Conservation (phyloP, 1,140 invertebrate genomes). For the Caenorhabditis briggsae region DNA sequence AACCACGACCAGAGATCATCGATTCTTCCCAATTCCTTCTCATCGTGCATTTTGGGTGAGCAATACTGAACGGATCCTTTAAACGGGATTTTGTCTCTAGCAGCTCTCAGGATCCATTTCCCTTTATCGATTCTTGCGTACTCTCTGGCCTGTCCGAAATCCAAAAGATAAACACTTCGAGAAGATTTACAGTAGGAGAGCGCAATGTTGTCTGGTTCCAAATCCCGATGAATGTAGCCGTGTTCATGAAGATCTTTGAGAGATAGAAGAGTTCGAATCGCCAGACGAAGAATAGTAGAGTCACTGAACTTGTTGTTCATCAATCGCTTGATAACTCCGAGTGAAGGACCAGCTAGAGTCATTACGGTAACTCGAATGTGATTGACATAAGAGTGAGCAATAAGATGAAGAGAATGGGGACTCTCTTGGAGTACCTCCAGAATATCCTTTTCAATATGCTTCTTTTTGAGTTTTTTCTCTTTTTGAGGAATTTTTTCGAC, state of each 20-base stretch:
- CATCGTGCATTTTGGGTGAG: slow-evolving; percentile 17
- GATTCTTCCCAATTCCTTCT: not conserved
- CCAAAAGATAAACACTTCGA: not conserved
- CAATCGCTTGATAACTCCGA: not conserved
- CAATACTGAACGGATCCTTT: slow-evolving; percentile 5
- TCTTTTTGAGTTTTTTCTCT: not conserved
- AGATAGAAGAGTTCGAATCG: slow-evolving; percentile 14
- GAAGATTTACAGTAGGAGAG: not conserved
- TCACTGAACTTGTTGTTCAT: slow-evolving; percentile 40
- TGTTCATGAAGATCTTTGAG: slow-evolving; percentile 29
- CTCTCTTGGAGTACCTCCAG: not conserved
- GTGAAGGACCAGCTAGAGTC: not conserved
- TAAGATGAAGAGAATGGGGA: not conserved
- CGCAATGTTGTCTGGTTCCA: slow-evolving; percentile 17
- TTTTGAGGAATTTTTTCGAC: not conserved
- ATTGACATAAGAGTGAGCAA: not conserved
- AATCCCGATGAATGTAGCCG: not conserved
- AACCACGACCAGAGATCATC: slow-evolving; percentile 33
- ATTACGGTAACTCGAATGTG: not conserved
- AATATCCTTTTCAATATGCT: slow-evolving; percentile 1
- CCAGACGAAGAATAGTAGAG: not conserved
- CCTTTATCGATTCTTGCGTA: slow-evolving; percentile 3
- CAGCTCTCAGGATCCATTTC: not conserved
- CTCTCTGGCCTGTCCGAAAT: slow-evolving; percentile 22
- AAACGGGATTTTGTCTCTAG: not conserved